Evolutionary conservation across 1,140 invertebrate genomes (phyloP).

Genomic region (Hyles euphorbiae): DNA sequence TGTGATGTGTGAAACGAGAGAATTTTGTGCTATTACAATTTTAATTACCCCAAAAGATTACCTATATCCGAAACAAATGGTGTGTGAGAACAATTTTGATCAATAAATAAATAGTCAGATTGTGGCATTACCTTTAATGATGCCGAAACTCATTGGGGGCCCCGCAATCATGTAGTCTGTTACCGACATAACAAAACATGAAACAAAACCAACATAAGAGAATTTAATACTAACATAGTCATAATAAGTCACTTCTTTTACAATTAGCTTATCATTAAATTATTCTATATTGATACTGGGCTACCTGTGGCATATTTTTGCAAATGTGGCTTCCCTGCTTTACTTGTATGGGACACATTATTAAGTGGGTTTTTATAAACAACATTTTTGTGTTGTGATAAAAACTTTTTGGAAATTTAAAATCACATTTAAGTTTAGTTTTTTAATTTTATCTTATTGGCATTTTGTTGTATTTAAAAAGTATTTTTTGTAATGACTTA

Average conservation of each 20-base stretch:
- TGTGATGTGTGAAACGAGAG: conserved; percentile 42
- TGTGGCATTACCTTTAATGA: conserved; percentile 82
- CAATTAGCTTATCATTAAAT: no score
- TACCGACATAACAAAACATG: conserved; percentile 78
- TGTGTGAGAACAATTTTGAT: conserved; percentile 61
- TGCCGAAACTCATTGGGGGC: conserved; percentile 84
- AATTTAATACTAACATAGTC: conserved; percentile 47
- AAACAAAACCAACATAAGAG: conserved; percentile 76
- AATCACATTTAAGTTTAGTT: no score
- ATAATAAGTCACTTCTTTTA: not conserved
- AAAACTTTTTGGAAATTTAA: no score
- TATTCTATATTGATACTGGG: no score
- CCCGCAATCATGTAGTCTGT: conserved; percentile 85
- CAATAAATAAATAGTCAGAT: conserved; percentile 50
- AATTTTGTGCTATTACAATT: conserved; percentile 47
- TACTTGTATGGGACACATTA: no score
- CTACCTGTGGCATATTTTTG: no score
- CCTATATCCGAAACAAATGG: conserved; percentile 51
- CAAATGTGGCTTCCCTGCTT: no score
- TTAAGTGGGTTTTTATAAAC: no score
- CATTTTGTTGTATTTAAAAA: no score
- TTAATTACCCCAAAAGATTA: conserved; percentile 56
- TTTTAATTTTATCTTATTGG: no score
- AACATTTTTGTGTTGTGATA: no score
- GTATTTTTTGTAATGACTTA: no score